Conservation (phyloP, 1,140 invertebrate genomes). For the Phenacoccus solenopsis region DNA sequence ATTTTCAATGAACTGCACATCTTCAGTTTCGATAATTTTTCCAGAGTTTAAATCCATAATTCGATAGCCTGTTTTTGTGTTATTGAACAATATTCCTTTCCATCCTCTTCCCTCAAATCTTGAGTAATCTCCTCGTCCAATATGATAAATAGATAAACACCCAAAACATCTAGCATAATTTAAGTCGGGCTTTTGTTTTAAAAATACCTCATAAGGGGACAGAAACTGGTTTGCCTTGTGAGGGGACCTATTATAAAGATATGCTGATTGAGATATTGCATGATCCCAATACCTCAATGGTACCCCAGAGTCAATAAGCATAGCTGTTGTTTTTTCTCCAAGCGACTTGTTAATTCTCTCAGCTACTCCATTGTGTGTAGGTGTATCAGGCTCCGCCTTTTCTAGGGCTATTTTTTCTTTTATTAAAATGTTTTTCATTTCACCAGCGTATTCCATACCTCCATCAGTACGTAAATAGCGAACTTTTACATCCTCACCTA, state of each 20-base stretch:
- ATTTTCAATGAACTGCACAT: no score
- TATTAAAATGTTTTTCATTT: not conserved
- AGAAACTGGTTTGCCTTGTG: not conserved
- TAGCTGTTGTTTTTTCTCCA: conserved; percentile 30
- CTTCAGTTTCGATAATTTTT: no score
- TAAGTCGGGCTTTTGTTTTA: no score
- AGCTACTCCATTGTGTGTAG: conserved; percentile 36
- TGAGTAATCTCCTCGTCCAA: no score
- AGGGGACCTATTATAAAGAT: conserved; percentile 26
- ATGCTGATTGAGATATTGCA: conserved; percentile 25
- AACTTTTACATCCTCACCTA: conserved; percentile 19
- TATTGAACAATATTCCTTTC: no score
- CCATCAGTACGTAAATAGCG: conserved; percentile 13
- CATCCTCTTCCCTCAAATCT: no score
- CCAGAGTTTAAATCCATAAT: no score
- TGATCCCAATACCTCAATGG: conserved; percentile 33
- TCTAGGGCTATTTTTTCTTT: not conserved
- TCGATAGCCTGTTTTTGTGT: no score
- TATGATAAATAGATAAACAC: no score
- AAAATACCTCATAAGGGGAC: no score
- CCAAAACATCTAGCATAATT: no score
- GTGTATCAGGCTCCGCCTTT: conserved; percentile 27
- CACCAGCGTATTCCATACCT: not conserved
- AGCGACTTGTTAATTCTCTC: conserved; percentile 34
- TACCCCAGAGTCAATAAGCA: conserved; percentile 31